Conservation (phyloP, 2,888 invertebrate species). For the Leucoptera coffeella region DNA sequence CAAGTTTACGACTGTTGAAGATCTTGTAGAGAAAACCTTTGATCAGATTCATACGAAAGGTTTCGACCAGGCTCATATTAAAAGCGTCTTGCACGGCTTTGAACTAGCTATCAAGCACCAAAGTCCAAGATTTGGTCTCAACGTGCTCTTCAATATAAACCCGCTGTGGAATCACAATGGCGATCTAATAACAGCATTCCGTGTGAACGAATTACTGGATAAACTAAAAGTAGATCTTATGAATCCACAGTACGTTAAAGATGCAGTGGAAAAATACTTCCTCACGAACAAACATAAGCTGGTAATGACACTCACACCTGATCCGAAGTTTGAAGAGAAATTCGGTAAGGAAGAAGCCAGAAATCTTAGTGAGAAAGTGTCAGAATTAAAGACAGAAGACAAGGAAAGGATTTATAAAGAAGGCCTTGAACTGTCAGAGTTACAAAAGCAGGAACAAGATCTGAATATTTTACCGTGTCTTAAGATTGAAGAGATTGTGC, state of each 20-base stretch:
- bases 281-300: slow-evolving; percentile 73
- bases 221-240: slow-evolving; percentile 57
- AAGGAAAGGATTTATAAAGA: slow-evolving; percentile 61
- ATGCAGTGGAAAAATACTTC: slow-evolving; percentile 68
- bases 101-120: slow-evolving; percentile 85
- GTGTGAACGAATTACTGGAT: slow-evolving; percentile 64
- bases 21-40: slow-evolving; percentile 71
- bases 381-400: slow-evolving; percentile 52
- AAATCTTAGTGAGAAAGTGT: slow-evolving; percentile 59
- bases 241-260: slow-evolving; percentile 64
- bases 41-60: slow-evolving; percentile 66
- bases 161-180: slow-evolving; percentile 87
- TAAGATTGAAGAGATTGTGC: slow-evolving; percentile 66
- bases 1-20: slow-evolving; percentile 67
- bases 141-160: slow-evolving; percentile 67
- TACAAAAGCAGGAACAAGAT: slow-evolving; percentile 66
- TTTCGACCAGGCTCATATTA: slow-evolving; percentile 75
- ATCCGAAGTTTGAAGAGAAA: slow-evolving; percentile 66
- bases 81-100: slow-evolving; percentile 80
- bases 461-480: slow-evolving; percentile 75
- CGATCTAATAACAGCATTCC: slow-evolving; percentile 62
- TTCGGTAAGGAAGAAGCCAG: slow-evolving; percentile 60
- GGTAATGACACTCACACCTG: slow-evolving; percentile 81
- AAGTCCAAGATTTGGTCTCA: slow-evolving; percentile 79
- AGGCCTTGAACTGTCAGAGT: slow-evolving; percentile 62